phyloP scores from a whole-genome alignment of 2,113 vertebrate genomes.

The Sorex araneus region DNA sequence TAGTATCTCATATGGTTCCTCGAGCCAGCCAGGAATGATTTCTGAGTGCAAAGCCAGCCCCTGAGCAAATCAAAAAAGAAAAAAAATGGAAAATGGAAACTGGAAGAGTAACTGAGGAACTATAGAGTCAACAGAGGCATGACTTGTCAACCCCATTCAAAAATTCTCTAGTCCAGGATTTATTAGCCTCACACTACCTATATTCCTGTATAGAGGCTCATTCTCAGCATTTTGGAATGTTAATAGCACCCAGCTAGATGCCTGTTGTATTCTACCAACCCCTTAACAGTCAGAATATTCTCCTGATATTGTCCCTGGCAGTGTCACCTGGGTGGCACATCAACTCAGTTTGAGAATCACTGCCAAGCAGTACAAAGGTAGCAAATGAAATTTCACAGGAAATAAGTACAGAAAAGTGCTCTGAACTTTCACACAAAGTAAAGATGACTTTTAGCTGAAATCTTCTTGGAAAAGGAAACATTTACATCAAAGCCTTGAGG shows the following conservation, averaged over 20 bases:
- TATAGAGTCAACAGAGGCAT: background rate
- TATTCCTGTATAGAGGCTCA: background rate
- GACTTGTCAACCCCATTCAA: background rate
- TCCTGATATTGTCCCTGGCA: background rate
- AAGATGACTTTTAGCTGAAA: background rate
- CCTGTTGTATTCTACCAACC: too few species aligned
- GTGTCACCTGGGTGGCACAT: background rate
- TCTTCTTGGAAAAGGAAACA: background rate
- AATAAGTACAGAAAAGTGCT: background rate
- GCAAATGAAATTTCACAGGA: background rate
- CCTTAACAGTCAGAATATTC: background rate
- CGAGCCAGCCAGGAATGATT: too few species aligned
- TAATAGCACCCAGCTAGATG: too few species aligned
- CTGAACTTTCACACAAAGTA: background rate
- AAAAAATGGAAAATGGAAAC: too few species aligned
- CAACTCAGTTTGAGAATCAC: conserved; percentile 4
- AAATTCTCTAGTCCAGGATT: background rate
- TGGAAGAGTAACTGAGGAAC: background rate
- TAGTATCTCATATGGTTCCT: too few species aligned
- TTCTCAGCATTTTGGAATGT: background rate
- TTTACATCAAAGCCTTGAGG: background rate
- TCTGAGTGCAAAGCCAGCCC: too few species aligned
- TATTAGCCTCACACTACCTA: background rate
- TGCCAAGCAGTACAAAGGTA: background rate
- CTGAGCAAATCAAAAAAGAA: too few species aligned